Conservation (phyloP, 2,113 vertebrate species). For the Eretmochelys imbricata region DNA sequence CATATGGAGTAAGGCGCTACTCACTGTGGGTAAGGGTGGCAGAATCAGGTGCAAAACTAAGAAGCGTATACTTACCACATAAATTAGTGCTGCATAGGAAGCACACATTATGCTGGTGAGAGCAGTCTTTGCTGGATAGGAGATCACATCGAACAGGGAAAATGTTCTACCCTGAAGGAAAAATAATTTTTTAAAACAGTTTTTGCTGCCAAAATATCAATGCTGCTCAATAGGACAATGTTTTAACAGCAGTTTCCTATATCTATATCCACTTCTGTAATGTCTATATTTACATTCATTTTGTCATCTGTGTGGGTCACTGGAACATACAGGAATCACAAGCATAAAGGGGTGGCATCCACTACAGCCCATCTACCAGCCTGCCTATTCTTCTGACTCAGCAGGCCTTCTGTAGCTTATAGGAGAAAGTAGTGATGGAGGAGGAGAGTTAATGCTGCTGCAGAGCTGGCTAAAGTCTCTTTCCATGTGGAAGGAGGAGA, state of each 20-base stretch:
- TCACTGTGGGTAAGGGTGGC: background rate
- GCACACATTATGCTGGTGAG: slow-evolving; percentile 3
- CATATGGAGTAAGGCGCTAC: background rate
- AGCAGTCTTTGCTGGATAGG: slow-evolving; percentile 49
- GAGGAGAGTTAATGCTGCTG: background rate
- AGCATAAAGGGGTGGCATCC: fast-evolving
- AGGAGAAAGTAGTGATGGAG: fast-evolving
- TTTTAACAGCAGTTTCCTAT: background rate
- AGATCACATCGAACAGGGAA: slow-evolving; percentile 50
- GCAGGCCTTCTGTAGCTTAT: background rate
- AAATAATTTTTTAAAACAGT: background rate
- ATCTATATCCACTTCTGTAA: background rate
- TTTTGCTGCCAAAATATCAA: background rate
- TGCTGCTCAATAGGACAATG: background rate
- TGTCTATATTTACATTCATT: fast-evolving
- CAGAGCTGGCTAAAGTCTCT: background rate
- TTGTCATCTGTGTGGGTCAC: fast-evolving
- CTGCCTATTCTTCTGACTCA: background rate
- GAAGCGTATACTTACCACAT: slow-evolving; percentile 11
- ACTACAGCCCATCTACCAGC: fast-evolving
- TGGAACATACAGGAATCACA: fast-evolving
- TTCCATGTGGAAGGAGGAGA: background rate
- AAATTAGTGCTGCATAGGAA: slow-evolving; percentile 63
- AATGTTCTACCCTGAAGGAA: slow-evolving; percentile 19
- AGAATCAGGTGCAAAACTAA: background rate